A percentile compares a stretch with the other conserved stretches of the same genome.
These are phyloP conservation scores for Botia kubotai DNA, from an alignment of 2,797 vertebrate genomes.

Conservation along the genomic window DNA sequence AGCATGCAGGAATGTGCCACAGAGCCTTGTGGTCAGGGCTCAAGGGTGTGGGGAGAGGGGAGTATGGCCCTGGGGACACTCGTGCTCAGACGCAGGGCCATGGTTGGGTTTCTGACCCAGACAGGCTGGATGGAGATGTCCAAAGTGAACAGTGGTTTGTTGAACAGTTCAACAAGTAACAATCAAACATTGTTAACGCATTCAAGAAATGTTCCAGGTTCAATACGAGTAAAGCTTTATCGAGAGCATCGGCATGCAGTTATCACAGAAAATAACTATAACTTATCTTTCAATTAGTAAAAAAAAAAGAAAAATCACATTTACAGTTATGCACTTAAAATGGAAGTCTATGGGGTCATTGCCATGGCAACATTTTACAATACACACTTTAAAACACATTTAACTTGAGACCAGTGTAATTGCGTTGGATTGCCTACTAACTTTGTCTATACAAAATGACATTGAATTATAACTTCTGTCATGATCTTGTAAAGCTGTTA, in stretches of 20 bases:
- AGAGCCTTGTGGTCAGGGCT: constrained; percentile 38
- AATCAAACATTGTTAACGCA: background rate
- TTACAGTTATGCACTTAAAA: too few relatives aligned
- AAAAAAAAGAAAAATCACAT: too few relatives aligned
- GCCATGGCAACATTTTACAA: too few relatives aligned
- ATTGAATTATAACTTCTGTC: too few relatives aligned
- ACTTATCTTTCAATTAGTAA: too few relatives aligned
- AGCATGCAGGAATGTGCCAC: constrained; percentile 45
- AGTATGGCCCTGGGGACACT: constrained; percentile 28
- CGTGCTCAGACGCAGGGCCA: constrained; percentile 45
- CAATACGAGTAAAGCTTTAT: background rate
- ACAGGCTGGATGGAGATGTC: background rate
- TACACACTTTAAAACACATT: too few relatives aligned
- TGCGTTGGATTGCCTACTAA: too few relatives aligned
- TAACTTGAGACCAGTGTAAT: too few relatives aligned
- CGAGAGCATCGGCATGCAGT: background rate
- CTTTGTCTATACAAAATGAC: too few relatives aligned
- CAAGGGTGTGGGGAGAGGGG: constrained; percentile 15
- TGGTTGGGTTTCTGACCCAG: constrained; percentile 40
- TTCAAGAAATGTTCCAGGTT: background rate
- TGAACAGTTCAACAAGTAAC: background rate
- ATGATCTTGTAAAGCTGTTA: too few relatives aligned
- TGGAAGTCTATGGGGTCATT: too few relatives aligned
- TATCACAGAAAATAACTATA: too few relatives aligned
- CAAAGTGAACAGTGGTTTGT: background rate